Evolutionary conservation across 92 coral and sea anemone species (phyloP).

Genomic region (Hydrozoanthus gracilis): DNA sequence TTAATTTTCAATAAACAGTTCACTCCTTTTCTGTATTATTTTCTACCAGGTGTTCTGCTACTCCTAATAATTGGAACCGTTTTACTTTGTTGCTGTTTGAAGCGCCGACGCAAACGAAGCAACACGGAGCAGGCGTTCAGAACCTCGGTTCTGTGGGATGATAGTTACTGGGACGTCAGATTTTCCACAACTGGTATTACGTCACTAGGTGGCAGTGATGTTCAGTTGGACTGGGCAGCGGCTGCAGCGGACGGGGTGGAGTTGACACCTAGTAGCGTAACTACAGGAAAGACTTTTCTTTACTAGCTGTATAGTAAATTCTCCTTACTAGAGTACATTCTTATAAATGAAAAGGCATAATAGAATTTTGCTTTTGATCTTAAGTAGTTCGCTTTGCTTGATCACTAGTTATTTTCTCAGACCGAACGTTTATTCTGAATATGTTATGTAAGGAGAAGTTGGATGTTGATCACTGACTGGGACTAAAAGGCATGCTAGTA

Average conservation of each 20-base stretch:
- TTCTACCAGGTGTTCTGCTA: conserved; percentile 7
- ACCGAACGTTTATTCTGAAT: too few species aligned
- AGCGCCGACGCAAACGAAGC: conserved; percentile 30
- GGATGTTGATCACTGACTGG: too few species aligned
- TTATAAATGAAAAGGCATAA: too few species aligned
- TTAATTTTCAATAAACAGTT: too few species aligned
- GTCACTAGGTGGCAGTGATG: neutral
- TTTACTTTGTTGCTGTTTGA: conserved; percentile 9
- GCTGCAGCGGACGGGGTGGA: conserved; percentile 8
- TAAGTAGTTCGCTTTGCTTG: too few species aligned
- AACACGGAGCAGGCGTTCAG: conserved; percentile 18
- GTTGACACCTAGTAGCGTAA: conserved; percentile 16
- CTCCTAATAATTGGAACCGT: neutral
- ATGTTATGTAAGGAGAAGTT: too few species aligned
- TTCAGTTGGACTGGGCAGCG: neutral
- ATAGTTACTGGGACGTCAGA: conserved; percentile 39
- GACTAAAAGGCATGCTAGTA: too few species aligned
- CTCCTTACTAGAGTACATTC: too few species aligned
- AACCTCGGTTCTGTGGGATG: conserved; percentile 39
- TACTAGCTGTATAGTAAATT: neutral
- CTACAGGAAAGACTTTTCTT: conserved; percentile 23
- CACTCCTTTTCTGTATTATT: too few species aligned
- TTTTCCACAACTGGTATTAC: conserved; percentile 27
- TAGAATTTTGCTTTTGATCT: too few species aligned
- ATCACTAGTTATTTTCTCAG: too few species aligned